These are phyloP conservation scores for Chelidonichthys spinosus DNA, from an alignment of 2,797 vertebrate species.

Conservation along the genomic window DNA sequence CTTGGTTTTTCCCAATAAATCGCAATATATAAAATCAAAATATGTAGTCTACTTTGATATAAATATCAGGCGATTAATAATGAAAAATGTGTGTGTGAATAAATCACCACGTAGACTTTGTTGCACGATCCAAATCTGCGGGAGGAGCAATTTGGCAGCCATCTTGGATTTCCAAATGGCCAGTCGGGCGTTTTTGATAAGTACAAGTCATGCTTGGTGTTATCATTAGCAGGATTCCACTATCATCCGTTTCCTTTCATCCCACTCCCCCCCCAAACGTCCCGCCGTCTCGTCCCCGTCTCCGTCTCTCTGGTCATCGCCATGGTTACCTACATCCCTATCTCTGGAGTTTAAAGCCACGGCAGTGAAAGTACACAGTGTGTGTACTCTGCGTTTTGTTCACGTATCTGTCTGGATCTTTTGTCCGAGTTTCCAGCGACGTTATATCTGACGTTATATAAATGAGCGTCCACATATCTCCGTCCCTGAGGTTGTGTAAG, in stretches of 20 bases:
- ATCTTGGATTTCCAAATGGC: not conserved
- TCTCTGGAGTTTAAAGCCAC: conserved; percentile 1
- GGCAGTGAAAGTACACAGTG: not conserved
- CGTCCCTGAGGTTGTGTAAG: conserved; percentile 32
- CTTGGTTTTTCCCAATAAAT: not conserved
- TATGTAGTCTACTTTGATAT: not conserved
- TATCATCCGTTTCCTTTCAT: not conserved
- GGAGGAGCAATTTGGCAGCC: not conserved
- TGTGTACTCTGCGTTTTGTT: not conserved
- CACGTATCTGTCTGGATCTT: not conserved
- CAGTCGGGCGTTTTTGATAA: not conserved
- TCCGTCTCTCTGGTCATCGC: not conserved
- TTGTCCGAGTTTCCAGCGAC: not conserved
- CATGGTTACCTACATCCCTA: conserved; percentile 2
- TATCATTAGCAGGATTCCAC: not conserved
- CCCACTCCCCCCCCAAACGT: not conserved
- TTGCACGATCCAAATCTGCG: too few species aligned
- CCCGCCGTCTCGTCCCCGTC: not conserved
- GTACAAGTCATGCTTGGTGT: too few species aligned
- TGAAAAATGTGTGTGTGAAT: too few species aligned
- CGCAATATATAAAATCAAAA: not conserved
- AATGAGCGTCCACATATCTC: conserved; percentile 33
- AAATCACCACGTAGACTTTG: too few species aligned
- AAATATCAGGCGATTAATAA: not conserved
- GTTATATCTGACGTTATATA: conserved; percentile 4